Evolutionary conservation across 2,797 vertebrate genomes (phyloP).

Genomic region (Ficedula albicollis): DNA sequence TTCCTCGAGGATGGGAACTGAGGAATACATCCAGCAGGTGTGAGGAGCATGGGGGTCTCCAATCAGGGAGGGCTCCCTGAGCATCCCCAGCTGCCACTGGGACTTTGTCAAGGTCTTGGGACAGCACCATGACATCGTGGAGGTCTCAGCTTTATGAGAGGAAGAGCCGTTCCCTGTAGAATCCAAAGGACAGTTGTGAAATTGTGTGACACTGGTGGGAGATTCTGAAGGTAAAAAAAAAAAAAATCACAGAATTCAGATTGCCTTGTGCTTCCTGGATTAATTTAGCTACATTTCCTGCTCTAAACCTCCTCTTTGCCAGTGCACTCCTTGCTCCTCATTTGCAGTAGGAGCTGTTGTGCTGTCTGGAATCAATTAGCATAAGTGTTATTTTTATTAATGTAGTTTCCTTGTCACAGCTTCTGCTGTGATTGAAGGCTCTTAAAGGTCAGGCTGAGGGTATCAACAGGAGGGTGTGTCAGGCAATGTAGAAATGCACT

Average conservation of each 20-base stretch:
- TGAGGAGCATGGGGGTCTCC: not conserved
- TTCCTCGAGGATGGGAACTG: not conserved
- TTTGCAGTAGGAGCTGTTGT: not conserved
- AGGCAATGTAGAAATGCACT: not conserved
- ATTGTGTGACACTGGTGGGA: rapidly evolving
- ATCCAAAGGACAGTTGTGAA: not conserved
- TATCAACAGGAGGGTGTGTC: not conserved
- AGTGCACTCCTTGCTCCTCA: not conserved
- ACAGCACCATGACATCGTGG: not conserved
- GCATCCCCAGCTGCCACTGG: not conserved
- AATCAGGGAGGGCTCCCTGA: not conserved
- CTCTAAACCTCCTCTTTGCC: not conserved
- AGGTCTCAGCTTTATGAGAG: not conserved
- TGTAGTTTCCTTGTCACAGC: not conserved
- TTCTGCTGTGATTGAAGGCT: not conserved
- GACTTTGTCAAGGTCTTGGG: not conserved
- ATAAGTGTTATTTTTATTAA: not conserved
- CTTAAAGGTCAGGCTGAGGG: not conserved
- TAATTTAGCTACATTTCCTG: not conserved
- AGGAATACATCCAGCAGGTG: not conserved
- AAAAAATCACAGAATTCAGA: not conserved
- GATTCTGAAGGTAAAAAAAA: not conserved
- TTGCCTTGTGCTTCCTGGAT: not conserved
- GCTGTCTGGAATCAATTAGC: not conserved
- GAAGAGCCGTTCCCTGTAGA: rapidly evolving